Evolutionary conservation across 2,888 invertebrate species (phyloP), one percentile per base, ranked within the genome.

Genomic region (Apotomis betuletana): DNA sequence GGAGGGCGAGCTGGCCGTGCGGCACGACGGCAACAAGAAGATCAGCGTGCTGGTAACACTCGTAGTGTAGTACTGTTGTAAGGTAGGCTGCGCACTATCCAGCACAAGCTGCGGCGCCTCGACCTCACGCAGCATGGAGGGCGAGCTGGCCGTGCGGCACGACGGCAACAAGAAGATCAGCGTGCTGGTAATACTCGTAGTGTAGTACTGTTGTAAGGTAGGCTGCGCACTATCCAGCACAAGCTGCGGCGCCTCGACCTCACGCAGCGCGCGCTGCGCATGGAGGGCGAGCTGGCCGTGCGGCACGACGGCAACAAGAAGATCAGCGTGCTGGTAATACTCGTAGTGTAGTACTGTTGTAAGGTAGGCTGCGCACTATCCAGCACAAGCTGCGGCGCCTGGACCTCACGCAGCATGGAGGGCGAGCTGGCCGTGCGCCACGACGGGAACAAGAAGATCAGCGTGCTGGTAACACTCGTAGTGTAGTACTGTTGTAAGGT

Each of bases 351-450:
- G 0, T 15, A 15, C 15, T 0, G 15, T 0, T 15, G 15, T 15
- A 15, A 15, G 15, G 0, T 83, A 93, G 93, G 69, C 59, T 94
- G 58, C 85, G 87, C 41, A 80, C 80, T 3, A 92, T 94, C 78
- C 91, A 92, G 72, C 83, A 76, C 78, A 93, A 93, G 82, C 74
- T 94, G 54, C 93, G 93, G 72, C 78, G 88, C 0, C 77, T 92
- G 5, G 92, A 92, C 68, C 85, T 93, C 4, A 76, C 78, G 52
- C 46, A 55, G 86, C 0, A 80, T 82, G 69, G 92, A 93, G 79
- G 92, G 92, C 0, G 89, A 90, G 0, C 84, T 91, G 9, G 81
- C 81, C 8, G 79, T 93, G 4, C 49, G 91, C 65, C 85, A 86
- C 74, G 93, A 93, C 76, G 83, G 86, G 74, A 85, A 82, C 80